Percentiles rank a stretch among this genome's conserved stretches.
Conservation (phyloP, 2,113 vertebrate species). For the Chauna torquata region DNA sequence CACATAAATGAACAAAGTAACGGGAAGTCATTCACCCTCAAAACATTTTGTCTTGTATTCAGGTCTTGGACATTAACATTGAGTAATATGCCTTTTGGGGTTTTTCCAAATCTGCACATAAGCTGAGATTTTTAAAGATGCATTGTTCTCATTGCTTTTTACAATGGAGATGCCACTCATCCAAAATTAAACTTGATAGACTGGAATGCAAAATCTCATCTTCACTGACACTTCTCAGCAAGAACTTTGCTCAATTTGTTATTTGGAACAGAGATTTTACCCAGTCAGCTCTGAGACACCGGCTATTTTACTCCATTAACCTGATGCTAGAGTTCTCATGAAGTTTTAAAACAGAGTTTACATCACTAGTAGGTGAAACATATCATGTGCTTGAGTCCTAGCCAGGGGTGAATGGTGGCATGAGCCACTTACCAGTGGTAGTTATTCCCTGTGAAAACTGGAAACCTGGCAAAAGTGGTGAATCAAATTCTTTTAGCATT, state of each 20-base stretch:
- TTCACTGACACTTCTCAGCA: not conserved
- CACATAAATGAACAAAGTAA: not conserved
- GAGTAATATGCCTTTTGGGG: not conserved
- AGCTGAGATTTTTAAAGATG: not conserved
- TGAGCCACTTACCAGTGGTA: not conserved
- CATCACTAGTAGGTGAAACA: not conserved
- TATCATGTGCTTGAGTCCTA: not conserved
- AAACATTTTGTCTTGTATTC: not conserved
- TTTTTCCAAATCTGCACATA: not conserved
- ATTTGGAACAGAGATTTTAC: not conserved
- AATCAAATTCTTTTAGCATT: not conserved
- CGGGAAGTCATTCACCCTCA: not conserved
- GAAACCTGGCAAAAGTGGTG: not conserved
- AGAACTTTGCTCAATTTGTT: not conserved
- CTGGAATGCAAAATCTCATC: not conserved
- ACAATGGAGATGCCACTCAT: not conserved
- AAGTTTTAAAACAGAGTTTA: not conserved
- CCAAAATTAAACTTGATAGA: not conserved
- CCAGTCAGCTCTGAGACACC: not conserved
- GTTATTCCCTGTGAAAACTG: not conserved
- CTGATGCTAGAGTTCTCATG: not conserved
- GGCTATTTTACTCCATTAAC: not conserved
- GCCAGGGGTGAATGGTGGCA: not conserved
- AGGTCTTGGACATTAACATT: not conserved
- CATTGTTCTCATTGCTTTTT: not conserved